Base-by-base conservation (phyloP, 1,140 invertebrate genomes). In the Pachypeltis micranthus region DNA sequence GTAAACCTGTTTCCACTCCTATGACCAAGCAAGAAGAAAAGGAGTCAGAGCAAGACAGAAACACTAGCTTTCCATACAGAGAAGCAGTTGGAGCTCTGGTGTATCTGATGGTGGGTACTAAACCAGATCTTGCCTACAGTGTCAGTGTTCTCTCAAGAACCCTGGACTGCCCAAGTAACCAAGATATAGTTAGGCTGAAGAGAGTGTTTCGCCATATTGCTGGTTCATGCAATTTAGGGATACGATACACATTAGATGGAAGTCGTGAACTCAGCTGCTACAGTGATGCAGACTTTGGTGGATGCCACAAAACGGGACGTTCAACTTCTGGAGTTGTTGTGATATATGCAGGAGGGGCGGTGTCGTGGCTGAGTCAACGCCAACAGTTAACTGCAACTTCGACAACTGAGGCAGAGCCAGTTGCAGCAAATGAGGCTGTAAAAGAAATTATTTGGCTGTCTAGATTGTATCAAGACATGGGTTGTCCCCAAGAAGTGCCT, bases 351-450 rank as follows among this genome's bases (percentile, higher is more conserved):
- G 64, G 44, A 10, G 67, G 57, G 14, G 23, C 66, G 19, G 31
- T 73, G 3, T 34, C 68, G 1, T 75, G 72, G 74, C 65, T 63
- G 25, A 73, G 34, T 39, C 34, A 39, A 39, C 34, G 34, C 7
- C 75, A 68, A 28, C 26, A 0, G n/a, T 70, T 12, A 3, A 65
- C 70, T 0, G 61, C 63, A 19, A 10, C 64, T 14, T 69, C 66
- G 31, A 73, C 73, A 7, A 72, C 69, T 19, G 75, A 79, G 71
- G 74, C 76, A 14, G 76, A 80, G 67, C 70, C 76, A 57, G 69
- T 78, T 1, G 74, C 75, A 19, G 70, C 73, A 10, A 73, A 69
- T 59, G 70, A 75, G 66, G 74, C 66, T 47, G 67, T 72, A 34
- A 27, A 72, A 34, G 64, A 65, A 63, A 16, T 39, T n/a, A 56